A percentile compares a stretch with the other conserved stretches of the same genome.
Conservation (phyloP, 1,140 invertebrate genomes). For the Whitmania pigra region DNA sequence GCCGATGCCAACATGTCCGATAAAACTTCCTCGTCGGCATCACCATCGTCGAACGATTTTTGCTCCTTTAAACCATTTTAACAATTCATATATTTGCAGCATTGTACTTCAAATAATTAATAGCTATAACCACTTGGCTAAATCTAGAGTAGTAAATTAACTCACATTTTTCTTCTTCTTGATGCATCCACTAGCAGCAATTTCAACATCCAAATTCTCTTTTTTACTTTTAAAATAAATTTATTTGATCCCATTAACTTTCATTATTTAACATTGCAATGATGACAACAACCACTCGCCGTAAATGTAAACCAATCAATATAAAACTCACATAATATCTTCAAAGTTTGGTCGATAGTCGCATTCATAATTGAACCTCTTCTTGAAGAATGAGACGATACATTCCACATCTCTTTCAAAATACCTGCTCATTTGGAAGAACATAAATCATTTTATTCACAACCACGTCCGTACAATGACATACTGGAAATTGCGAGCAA, state of each 20-base stretch:
- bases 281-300: too few species aligned
- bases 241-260: background rate
- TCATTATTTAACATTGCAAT: too few species aligned
- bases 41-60: too few species aligned
- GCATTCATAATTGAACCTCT: conserved; percentile 81
- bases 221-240: conserved; percentile 33
- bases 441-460: background rate
- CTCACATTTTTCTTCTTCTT: conserved; percentile 59
- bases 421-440: conserved; percentile 49
- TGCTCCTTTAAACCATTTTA: too few species aligned
- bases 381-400: conserved; percentile 78
- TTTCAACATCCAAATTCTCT: conserved; percentile 70
- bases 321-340: conserved; percentile 51
- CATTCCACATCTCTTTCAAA: conserved; percentile 92
- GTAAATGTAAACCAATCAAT: background rate
- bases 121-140: conserved; percentile 4
- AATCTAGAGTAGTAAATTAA: conserved; percentile 49
- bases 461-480: background rate
- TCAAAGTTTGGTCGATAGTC: conserved; percentile 69
- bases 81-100: too few species aligned
- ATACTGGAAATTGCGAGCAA: background rate
- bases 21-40: background rate
- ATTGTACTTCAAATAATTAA: too few species aligned
- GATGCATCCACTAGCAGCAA: conserved; percentile 77
- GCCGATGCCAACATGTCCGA: background rate